Conservation (phyloP, 2,113 vertebrate genomes). For the Cichladusa arquata region DNA sequence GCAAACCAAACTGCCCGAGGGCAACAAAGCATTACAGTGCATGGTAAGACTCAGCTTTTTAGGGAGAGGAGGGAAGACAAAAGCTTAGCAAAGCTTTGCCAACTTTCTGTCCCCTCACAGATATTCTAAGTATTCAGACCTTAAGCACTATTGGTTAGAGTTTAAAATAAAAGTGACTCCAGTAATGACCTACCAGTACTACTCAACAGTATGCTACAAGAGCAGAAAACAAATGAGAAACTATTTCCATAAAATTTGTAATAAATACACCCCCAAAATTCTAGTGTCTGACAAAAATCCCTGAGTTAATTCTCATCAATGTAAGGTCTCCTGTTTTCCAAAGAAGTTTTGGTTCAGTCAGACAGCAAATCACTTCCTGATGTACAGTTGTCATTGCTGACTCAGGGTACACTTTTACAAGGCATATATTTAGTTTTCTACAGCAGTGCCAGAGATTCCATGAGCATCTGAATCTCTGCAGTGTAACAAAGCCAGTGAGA, state of each 20-base stretch:
- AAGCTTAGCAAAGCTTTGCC: neutral
- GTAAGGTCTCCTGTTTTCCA: neutral
- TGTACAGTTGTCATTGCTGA: conserved; percentile 49
- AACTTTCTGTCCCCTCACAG: neutral
- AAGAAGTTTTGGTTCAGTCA: neutral
- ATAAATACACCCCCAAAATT: neutral
- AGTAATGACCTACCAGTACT: neutral
- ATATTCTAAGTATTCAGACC: neutral
- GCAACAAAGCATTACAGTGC: neutral
- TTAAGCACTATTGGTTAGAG: neutral
- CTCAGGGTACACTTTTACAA: neutral
- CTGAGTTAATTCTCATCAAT: neutral
- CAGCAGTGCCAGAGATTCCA: conserved; percentile 18
- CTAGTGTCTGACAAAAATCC: neutral
- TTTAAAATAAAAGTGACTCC: neutral
- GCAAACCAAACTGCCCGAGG: neutral
- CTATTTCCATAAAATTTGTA: neutral
- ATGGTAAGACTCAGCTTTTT: neutral
- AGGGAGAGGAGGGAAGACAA: neutral
- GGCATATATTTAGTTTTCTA: conserved; percentile 27
- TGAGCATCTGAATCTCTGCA: neutral
- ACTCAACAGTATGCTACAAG: neutral
- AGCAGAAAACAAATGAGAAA: neutral
- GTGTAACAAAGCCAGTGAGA: neutral
- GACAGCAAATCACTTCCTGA: conserved; percentile 37